phyloP scores from a whole-genome alignment of 2,888 invertebrate genomes.

The Coremacera marginata region DNA sequence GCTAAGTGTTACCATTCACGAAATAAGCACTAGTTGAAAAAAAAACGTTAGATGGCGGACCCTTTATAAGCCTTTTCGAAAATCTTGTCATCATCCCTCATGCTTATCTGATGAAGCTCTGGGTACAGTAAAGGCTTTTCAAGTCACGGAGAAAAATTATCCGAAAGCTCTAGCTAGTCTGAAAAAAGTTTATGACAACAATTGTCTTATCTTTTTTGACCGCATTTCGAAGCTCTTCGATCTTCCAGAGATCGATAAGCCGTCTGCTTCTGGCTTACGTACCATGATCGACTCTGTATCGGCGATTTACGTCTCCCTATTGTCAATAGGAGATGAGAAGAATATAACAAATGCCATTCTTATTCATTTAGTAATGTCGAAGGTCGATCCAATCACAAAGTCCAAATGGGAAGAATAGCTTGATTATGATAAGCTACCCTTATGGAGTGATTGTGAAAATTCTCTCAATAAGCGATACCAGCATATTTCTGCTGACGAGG shows the following conservation, averaged over 20 bases:
- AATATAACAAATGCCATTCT: neutral
- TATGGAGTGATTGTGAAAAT: too few relatives aligned
- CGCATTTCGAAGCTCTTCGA: constrained; percentile 37
- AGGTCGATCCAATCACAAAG: too few relatives aligned
- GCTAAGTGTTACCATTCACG: too few relatives aligned
- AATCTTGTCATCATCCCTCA: neutral
- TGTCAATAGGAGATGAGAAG: constrained; percentile 38
- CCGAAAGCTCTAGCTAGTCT: constrained; percentile 38
- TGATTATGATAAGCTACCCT: too few relatives aligned
- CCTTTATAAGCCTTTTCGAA: too few relatives aligned
- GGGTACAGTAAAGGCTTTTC: constrained; percentile 42
- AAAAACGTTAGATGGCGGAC: too few relatives aligned
- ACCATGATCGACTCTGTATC: constrained; percentile 32
- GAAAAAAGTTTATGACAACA: too few relatives aligned
- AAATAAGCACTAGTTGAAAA: too few relatives aligned
- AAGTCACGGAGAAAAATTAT: constrained; percentile 41
- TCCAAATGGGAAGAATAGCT: too few relatives aligned
- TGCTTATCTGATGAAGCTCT: constrained; percentile 42
- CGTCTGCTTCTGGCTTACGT: constrained; percentile 42
- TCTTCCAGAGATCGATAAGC: constrained; percentile 41
- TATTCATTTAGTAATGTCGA: too few relatives aligned
- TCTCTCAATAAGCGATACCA: too few relatives aligned
- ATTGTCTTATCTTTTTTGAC: constrained; percentile 40
- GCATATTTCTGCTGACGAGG: too few relatives aligned
- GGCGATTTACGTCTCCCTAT: constrained; percentile 42